phyloP scores from a whole-genome alignment of 1,140 invertebrate genomes.

The Druon quercuslanigerum region DNA sequence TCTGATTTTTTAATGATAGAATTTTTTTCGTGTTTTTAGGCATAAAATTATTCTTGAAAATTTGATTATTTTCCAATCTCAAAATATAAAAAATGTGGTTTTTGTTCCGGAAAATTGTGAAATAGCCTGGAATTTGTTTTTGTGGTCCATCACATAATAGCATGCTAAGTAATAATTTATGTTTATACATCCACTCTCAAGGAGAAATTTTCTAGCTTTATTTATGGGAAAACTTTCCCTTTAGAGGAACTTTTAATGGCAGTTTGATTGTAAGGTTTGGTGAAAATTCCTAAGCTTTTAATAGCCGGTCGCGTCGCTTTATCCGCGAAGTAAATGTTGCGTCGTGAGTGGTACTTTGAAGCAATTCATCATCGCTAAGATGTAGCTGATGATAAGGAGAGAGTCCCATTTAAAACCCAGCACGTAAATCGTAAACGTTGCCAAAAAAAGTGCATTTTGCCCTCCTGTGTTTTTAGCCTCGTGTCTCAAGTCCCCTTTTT shows the following conservation, averaged over 20 bases:
- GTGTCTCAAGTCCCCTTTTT: constrained; percentile 51
- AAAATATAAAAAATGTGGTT: too few relatives aligned
- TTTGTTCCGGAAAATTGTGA: too few relatives aligned
- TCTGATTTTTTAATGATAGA: too few relatives aligned
- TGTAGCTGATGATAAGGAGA: constrained; percentile 6
- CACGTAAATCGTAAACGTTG: constrained; percentile 16
- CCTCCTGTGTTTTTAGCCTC: constrained; percentile 43
- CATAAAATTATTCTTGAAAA: too few relatives aligned
- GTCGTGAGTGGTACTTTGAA: constrained; percentile 25
- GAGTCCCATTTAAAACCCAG: constrained; percentile 29
- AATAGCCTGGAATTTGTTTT: too few relatives aligned
- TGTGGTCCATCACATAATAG: too few relatives aligned
- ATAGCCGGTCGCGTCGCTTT: not conserved
- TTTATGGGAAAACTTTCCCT: too few relatives aligned
- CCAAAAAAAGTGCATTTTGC: constrained; percentile 22
- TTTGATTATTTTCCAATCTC: too few relatives aligned
- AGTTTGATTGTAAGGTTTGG: not conserved
- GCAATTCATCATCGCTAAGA: constrained; percentile 20
- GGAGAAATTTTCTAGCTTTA: too few relatives aligned
- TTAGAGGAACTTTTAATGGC: not conserved
- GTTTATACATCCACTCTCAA: too few relatives aligned
- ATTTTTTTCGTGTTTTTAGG: too few relatives aligned
- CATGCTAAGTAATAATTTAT: too few relatives aligned
- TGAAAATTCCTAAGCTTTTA: constrained; percentile 7
- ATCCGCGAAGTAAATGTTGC: constrained; percentile 11